Base-by-base conservation (phyloP, 1,140 invertebrate genomes). In the Pararge aegeria region DNA sequence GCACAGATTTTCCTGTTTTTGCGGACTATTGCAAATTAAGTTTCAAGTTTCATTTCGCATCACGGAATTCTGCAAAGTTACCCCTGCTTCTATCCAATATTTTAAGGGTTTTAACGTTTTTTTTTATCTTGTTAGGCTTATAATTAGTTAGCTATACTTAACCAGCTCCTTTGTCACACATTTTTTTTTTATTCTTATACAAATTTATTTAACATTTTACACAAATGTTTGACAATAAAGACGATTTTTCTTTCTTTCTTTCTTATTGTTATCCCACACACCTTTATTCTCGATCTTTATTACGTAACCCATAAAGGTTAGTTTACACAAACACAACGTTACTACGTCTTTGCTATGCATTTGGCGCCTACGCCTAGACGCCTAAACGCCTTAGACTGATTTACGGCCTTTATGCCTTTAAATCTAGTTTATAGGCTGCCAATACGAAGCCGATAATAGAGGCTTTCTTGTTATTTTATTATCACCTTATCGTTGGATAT, bases 301-400 rank as follows among this genome's bases (percentile, higher is more conserved):
- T 21, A 2, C 42, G 42, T 5, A 24, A 21, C 0, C 24, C 10
- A 46, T 46, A 46, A 46, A 46, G 12, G 0, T 2, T 20, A 24
- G 42, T 46, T 21, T 21, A 46, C 12, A 4, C 0, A 21, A 9
- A 21, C 12, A 12, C 3, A 0, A 12, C 1, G 7, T 49, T 6
- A 6, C 7, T 27, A 5, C 34, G 34, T 44, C 48, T 63, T 49
- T 57, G 46, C 56, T 42, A 64, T 49, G 67, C 60, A 42, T 61
- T 46, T 34, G 30, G 37, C 61, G 64, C 68, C 64, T 61, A 66
- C 64, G 57, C 68, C n/a, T n/a, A n/a, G n/a, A n/a, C n/a, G n/a
- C n/a, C n/a, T n/a, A n/a, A n/a, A 20, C 16, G 57, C 55, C 55
- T 51, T 50, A 54, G 60, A 66, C 60, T 61, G 64, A 64, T 70